A percentile compares a stretch with the other conserved stretches of the same genome.
phyloP scores from a whole-genome alignment of 2,797 vertebrate genomes.

The Molossus molossus region DNA sequence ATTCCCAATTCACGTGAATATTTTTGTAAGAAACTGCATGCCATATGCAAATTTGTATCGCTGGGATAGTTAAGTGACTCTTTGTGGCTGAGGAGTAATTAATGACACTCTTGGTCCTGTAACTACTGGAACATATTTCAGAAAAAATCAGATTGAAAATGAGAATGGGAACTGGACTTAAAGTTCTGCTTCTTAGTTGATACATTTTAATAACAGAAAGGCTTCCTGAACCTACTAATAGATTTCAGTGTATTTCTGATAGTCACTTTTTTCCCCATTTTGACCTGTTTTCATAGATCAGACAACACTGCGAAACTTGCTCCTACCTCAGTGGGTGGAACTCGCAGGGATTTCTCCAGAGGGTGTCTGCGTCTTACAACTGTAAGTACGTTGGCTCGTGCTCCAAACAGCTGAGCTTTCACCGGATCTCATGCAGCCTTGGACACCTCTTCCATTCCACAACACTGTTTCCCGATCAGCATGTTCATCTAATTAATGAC shows the following conservation, averaged over 20 bases:
- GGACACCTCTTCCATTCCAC: background rate
- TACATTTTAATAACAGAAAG: constrained; percentile 16
- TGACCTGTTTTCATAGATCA: background rate
- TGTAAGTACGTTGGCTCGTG: background rate
- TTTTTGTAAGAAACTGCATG: constrained; percentile 25
- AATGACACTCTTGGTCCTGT: background rate
- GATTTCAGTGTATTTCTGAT: background rate
- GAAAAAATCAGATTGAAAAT: background rate
- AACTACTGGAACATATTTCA: background rate
- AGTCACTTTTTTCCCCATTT: background rate
- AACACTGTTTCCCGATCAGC: background rate
- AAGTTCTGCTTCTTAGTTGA: background rate
- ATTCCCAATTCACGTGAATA: background rate
- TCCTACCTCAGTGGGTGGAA: background rate
- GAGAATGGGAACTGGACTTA: background rate
- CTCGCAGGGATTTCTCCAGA: background rate
- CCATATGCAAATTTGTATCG: background rate
- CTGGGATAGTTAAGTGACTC: background rate
- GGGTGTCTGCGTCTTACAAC: background rate
- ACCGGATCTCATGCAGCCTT: background rate
- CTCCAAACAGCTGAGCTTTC: background rate
- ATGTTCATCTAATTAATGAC: background rate
- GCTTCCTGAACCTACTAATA: background rate
- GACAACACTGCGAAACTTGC: background rate
- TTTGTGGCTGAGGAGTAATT: background rate